A percentile compares a stretch with the other conserved stretches of the same genome.
Conservation (phyloP, 2,113 vertebrate genomes). For the Mirounga angustirostris region DNA sequence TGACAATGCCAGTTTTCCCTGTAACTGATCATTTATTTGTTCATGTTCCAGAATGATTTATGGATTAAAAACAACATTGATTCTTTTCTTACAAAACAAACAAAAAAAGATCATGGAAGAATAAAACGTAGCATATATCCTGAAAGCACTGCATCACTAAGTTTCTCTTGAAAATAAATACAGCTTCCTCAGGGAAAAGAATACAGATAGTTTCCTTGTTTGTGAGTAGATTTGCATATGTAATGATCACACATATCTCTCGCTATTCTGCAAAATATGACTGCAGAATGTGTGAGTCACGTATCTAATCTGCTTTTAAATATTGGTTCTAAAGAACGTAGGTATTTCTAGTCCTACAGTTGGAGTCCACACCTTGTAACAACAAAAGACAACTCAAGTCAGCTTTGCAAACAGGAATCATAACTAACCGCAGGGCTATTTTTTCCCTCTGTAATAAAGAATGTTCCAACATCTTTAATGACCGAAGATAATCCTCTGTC, state of each 20-base stretch:
- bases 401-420: slow-evolving; percentile 42
- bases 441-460: slow-evolving; percentile 72
- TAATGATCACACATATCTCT: neutral
- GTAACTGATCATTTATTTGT: slow-evolving; percentile 46
- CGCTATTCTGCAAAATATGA: neutral
- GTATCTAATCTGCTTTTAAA: slow-evolving; percentile 63
- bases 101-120: neutral
- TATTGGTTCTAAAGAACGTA: slow-evolving; percentile 9
- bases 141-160: neutral
- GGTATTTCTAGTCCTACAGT: neutral
- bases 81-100: slow-evolving; percentile 12
- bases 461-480: slow-evolving; percentile 74
- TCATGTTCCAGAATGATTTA: slow-evolving; percentile 69
- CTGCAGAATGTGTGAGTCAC: neutral
- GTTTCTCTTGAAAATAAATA: slow-evolving; percentile 38
- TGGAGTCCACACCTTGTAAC: slow-evolving; percentile 48
- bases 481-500: slow-evolving; percentile 79
- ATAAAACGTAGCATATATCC: neutral
- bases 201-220: slow-evolving; percentile 50
- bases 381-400: slow-evolving; percentile 63
- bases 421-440: slow-evolving; percentile 55
- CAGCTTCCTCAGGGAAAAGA: slow-evolving; percentile 43
- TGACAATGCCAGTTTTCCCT: neutral
- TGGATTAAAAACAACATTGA: slow-evolving; percentile 17
- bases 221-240: slow-evolving; percentile 9